A percentile compares a stretch with the other conserved stretches of the same genome.
phyloP scores from a whole-genome alignment of 2,113 vertebrate species.

The Naja naja region DNA sequence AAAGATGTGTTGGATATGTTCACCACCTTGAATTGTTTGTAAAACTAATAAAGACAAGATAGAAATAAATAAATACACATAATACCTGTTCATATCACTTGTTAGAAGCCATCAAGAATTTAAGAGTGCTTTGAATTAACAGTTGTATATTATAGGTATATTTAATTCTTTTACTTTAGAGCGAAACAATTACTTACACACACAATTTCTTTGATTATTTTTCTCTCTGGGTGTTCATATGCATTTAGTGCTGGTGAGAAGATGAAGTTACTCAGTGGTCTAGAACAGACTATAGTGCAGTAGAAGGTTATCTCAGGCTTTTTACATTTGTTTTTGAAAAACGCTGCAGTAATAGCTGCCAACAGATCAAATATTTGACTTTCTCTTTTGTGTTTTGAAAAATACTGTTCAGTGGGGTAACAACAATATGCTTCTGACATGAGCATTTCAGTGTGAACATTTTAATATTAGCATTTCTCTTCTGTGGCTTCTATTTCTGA shows the following conservation, averaged over 20 bases:
- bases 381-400: background rate
- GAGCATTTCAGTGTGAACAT: background rate
- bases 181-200: background rate
- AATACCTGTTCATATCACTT: too few relatives aligned
- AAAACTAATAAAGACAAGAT: too few relatives aligned
- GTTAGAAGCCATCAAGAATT: background rate
- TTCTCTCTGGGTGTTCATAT: background rate
- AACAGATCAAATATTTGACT: background rate
- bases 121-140: background rate
- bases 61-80: too few relatives aligned
- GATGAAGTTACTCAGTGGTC: background rate
- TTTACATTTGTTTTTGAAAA: constrained; percentile 7
- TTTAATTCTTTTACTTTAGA: background rate
- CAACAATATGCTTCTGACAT: background rate
- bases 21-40: too few relatives aligned
- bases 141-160: background rate
- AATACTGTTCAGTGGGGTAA: background rate
- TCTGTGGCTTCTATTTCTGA: background rate
- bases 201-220: background rate
- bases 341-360: background rate
- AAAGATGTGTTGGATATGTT: too few relatives aligned
- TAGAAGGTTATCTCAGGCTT: background rate
- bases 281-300: constrained; percentile 12
- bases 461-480: background rate
- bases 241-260: background rate